These are phyloP conservation scores for Coregonus ussuriensis DNA, from an alignment of 2,797 vertebrate genomes.

Conservation along the genomic window DNA sequence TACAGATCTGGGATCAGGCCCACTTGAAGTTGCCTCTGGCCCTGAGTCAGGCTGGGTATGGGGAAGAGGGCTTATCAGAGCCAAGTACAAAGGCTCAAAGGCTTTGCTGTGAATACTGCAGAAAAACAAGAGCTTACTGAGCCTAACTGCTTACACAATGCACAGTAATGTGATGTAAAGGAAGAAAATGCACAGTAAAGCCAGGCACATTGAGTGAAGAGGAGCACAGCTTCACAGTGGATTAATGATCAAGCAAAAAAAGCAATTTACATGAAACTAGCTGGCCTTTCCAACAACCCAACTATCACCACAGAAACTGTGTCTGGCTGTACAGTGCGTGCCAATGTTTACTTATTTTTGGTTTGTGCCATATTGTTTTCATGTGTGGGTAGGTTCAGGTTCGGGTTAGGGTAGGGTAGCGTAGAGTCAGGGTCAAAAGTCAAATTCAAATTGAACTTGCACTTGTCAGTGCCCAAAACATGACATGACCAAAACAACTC, in stretches of 20 bases:
- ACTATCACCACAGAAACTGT: neutral
- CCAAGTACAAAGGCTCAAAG: slow-evolving; percentile 59
- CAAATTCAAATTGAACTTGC: neutral
- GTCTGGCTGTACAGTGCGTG: neutral
- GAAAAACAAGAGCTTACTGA: slow-evolving; percentile 48
- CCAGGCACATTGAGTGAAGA: slow-evolving; percentile 18
- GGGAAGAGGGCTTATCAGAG: slow-evolving; percentile 37
- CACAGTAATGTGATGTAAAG: slow-evolving; percentile 32
- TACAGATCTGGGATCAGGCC: slow-evolving; percentile 39
- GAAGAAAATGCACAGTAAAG: slow-evolving; percentile 4
- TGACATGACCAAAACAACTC: neutral
- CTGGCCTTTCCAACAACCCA: neutral
- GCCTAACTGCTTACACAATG: slow-evolving; percentile 51
- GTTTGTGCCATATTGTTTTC: slow-evolving; percentile 9
- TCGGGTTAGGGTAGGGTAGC: no score
- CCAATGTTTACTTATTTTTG: slow-evolving; percentile 4
- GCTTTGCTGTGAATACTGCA: slow-evolving; percentile 46
- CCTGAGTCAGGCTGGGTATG: slow-evolving; percentile 47
- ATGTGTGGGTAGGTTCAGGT: slow-evolving; percentile 3
- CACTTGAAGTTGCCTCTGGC: slow-evolving; percentile 48
- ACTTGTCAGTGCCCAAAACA: neutral
- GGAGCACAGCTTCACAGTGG: slow-evolving; percentile 35
- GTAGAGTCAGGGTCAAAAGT: no score
- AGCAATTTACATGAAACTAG: slow-evolving; percentile 45
- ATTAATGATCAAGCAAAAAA: slow-evolving; percentile 36